Evolutionary conservation across 2,888 invertebrate genomes (phyloP), one percentile per base, ranked within the genome.

Genomic region (Aphidoletes aphidimyza): DNA sequence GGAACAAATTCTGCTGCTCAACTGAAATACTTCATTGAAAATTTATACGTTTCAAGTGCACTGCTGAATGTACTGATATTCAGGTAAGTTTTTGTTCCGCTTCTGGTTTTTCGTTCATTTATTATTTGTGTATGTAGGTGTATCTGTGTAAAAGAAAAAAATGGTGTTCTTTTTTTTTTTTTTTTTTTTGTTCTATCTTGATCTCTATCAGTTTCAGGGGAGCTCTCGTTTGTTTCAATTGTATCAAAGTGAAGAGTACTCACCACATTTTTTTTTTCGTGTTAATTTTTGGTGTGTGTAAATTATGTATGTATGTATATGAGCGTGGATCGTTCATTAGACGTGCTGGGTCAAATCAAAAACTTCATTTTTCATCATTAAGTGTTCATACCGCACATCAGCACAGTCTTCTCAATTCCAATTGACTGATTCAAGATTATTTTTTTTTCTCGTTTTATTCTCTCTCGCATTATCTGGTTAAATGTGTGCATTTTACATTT

Each of bases 1-100:
- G 83, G 83, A 83, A 90, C 90, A 86, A 78, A 39, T 84, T 90
- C 90, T 86, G 90, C 90, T 86, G 89, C 89, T 88, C 89, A 89
- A 87, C 88, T 90, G 86, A 88, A 89, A 88, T 78, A 81, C 34
- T 47, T 84, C 59, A 83, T 85, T 59, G 88, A 88, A 88, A 89
- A 88, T 86, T 88, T 90, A 88, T 87, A 90, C 87, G 89, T 89
- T 87, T 89, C 90, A 86, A 89, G 90, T 87, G 87, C 89, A 86
- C 87, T 90, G 87, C 87, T 90, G 86, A 90, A 89, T 87, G 89
- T 89, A 85, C 87, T 90, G 87, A 88, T 88, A 86, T 88, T 89
- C 86, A 89, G 90, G 90, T 90, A 86, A 89, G 89, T 87, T 54
- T 84, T 36, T 84, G 34, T 84, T 84, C 34, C 47, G 45, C 47